Percentiles rank a stretch among this genome's conserved stretches.
Conservation (phyloP, 1,140 invertebrate genomes). For the Monomorium pharaonis region DNA sequence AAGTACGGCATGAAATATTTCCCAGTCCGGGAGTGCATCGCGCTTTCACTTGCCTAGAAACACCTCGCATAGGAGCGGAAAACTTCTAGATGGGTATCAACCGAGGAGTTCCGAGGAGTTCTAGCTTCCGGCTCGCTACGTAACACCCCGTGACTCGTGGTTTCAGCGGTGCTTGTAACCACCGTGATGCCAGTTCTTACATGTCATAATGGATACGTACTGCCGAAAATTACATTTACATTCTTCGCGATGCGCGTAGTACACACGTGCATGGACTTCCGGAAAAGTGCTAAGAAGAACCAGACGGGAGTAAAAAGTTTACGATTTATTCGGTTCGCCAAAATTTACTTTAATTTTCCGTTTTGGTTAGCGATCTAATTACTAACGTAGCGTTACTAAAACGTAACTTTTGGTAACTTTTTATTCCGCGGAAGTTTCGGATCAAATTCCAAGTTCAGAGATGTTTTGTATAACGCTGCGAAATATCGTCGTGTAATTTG, state of each 20-base stretch:
- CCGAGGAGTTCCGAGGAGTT: constrained; percentile 62
- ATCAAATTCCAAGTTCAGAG: neutral
- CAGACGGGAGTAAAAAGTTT: neutral
- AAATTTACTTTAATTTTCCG: neutral
- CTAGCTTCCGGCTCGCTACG: constrained; percentile 7
- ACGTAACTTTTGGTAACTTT: neutral
- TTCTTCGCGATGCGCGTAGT: neutral
- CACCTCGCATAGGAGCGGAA: constrained; percentile 38
- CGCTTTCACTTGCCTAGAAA: constrained; percentile 52
- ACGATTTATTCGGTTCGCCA: neutral
- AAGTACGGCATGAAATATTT: constrained; percentile 76
- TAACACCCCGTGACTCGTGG: constrained; percentile 2
- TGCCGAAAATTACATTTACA: constrained; percentile 10
- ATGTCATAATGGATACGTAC: neutral
- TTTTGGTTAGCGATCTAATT: neutral
- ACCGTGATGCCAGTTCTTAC: constrained; percentile 36
- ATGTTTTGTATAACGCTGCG: neutral
- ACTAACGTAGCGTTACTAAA: neutral
- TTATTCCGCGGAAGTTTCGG: neutral
- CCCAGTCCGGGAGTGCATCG: constrained; percentile 70
- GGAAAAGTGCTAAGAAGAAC: neutral
- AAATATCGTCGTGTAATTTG: constrained; percentile 11
- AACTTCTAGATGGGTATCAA: constrained; percentile 67
- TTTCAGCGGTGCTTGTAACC: constrained; percentile 41
- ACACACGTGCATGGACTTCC: neutral